Evolutionary conservation across 2,888 invertebrate species (phyloP).

Genomic region (Ctena decussata): DNA sequence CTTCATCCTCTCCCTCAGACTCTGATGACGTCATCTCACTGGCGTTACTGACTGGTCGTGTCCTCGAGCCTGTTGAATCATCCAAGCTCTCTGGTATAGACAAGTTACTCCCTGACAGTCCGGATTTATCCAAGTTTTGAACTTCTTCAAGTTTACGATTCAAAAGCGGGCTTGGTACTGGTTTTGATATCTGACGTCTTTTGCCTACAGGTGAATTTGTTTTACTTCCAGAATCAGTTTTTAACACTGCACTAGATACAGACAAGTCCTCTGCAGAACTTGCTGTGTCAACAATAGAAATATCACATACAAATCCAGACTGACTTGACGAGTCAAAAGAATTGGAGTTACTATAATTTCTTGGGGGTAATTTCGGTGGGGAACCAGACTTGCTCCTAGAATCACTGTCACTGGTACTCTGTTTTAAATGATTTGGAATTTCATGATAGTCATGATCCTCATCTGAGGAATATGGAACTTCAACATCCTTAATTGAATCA

Average conservation of each 20-base stretch:
- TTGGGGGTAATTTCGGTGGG: constrained; percentile 76
- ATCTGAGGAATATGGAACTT: constrained; percentile 36
- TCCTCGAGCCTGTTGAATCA: constrained; percentile 33
- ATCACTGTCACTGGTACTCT: not conserved
- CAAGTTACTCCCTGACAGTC: constrained; percentile 29
- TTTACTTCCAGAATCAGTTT: constrained; percentile 10
- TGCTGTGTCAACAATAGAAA: constrained; percentile 45
- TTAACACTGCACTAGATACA: constrained; percentile 49
- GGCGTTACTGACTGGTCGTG: constrained; percentile 65
- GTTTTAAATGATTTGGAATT: constrained; percentile 66
- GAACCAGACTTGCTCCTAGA: constrained; percentile 46
- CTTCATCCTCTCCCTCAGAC: constrained; percentile 71
- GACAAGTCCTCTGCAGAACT: constrained; percentile 62
- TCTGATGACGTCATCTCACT: constrained; percentile 72
- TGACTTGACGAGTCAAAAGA: constrained; percentile 62
- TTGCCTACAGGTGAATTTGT: constrained; percentile 46
- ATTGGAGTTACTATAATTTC: constrained; percentile 57
- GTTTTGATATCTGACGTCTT: not conserved
- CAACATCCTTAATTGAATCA: constrained; percentile 59
- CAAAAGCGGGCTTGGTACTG: not conserved
- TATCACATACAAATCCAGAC: constrained; percentile 31
- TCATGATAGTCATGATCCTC: constrained; percentile 77
- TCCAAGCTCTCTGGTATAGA: constrained; percentile 36
- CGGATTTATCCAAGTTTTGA: constrained; percentile 41
- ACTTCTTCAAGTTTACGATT: constrained; percentile 22